Base-by-base conservation (phyloP, 2,113 vertebrate genomes). In the Poeciliopsis occidentalis region DNA sequence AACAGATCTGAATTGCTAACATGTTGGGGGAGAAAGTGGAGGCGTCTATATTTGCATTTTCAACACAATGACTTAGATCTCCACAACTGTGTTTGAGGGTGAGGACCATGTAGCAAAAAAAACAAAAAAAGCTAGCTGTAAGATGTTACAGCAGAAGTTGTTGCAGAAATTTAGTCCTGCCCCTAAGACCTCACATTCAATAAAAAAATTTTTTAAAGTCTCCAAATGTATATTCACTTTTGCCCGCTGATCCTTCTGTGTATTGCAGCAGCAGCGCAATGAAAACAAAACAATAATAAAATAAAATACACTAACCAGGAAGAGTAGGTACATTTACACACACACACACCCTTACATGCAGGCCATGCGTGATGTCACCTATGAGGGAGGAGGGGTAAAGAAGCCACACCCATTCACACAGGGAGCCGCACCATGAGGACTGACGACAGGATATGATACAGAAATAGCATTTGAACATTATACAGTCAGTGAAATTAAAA, bases 231-330 rank as follows among this genome's bases (percentile, higher is more conserved):
- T 37, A 5, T 51, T 39, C 15, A 32, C n/a, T 29, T 51, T 8
- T 68, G 27, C 47, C 41, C 2, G 4, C 76, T 73, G 15, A 73
- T 72, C 63, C 15, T 76, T 31, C 67, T 1, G 24, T 65, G 70
- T 39, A 39, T 77, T 15, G 13, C 39, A 13, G 39, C 57, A 75
- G 85, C 41, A 86, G 70, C 71, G 67, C 79, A 85, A 88, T 85
- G 83, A 88, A 83, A 89, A 92, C 82, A 82, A 88, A n/a, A n/a
- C n/a, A n/a, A n/a, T n/a, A 90, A 91, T 2, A 37, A 37, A 37
- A 37, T 11, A 37, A 37, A 37, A 37, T 37, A 37, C 80, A 89
- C 69, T 80, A 84, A 85, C 80, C 69, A 73, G 70, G 67, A 81
- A 82, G 34, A 37, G 30, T 87, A 71, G 69, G 71, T 79, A 87